Evolutionary conservation across 2,888 invertebrate species (phyloP), one percentile per base, ranked within the genome.

Genomic region (Tipula helvola): DNA sequence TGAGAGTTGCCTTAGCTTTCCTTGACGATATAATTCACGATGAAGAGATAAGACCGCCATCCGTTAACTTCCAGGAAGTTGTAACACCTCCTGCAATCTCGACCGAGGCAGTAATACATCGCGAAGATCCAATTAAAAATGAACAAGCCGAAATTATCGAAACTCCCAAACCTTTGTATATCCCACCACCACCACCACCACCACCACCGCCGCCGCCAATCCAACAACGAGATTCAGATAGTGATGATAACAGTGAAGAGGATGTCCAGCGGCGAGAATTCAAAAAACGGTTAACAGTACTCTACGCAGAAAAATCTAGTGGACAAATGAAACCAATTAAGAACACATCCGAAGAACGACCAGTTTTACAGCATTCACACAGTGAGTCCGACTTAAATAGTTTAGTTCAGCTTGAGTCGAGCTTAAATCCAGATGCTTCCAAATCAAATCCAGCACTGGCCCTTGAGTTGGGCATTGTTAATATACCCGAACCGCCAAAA

Each of bases 11-110:
- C 0, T 89, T 91, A 57, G 91, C 90, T 28, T 89, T 91, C 88
- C 86, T 91, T 18, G 91, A 91, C 86, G 89, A 91, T 89, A 89
- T 91, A 4, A 88, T 91, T 0, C 89, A 91, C 41, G 89, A 89
- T 0, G 90, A 90, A 87, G 91, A 91, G 39, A 42, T 12, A 10
- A 41, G 85, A 5, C 85, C 85, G 12, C 16, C n/a, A 18, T 85
- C 85, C 5, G 18, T 85, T 28, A 42, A 18, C 18, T 42, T 44
- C 5, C 28, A 85, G 12, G 44, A 39, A 18, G 16, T 12, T 2
- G 5, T 84, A 39, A 84, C 5, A 8, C 3, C 7, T 3, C 18
- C 18, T 12, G 13, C 16, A 84, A 83, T 84, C 36, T 83, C 44
- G 36, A 84, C 39, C 3, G 86, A 28, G 10, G 86, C 52, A 13